phyloP scores from a whole-genome alignment of 2,113 vertebrate species.

The Syngnathus typhle region DNA sequence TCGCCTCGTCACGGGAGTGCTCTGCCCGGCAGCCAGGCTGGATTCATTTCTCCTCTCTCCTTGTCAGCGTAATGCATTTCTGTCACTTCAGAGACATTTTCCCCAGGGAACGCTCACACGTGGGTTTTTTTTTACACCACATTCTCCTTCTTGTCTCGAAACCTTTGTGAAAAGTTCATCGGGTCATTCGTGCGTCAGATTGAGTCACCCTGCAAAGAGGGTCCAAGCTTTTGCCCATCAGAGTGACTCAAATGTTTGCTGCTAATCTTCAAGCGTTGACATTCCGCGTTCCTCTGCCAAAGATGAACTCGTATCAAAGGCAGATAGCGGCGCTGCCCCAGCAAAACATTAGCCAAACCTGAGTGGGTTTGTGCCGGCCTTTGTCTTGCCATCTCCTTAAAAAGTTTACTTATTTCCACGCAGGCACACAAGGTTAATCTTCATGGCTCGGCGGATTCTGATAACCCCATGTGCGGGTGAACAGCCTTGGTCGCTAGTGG shows the following conservation, averaged over 20 bases:
- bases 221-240: neutral
- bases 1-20: slow-evolving; percentile 24
- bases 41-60: slow-evolving; percentile 43
- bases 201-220: neutral
- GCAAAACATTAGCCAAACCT: slow-evolving; percentile 14
- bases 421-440: no score
- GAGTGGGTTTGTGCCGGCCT: neutral
- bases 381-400: no score
- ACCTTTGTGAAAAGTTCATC: neutral
- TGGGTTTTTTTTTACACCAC: neutral
- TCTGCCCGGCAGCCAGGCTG: slow-evolving; percentile 42
- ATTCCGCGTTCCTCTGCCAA: neutral
- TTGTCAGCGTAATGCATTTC: slow-evolving; percentile 61
- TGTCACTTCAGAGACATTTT: slow-evolving; percentile 47
- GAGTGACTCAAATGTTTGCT: neutral
- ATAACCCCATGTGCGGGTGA: no score
- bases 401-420: no score
- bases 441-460: no score
- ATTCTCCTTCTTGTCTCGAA: neutral
- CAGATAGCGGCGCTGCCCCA: slow-evolving; percentile 7
- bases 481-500: no score
- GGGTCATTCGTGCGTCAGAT: neutral
- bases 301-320: slow-evolving; percentile 8
- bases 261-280: neutral
- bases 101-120: slow-evolving; percentile 13